Conservation (phyloP, 2,797 vertebrate genomes). For the Intellagama lesueurii region DNA sequence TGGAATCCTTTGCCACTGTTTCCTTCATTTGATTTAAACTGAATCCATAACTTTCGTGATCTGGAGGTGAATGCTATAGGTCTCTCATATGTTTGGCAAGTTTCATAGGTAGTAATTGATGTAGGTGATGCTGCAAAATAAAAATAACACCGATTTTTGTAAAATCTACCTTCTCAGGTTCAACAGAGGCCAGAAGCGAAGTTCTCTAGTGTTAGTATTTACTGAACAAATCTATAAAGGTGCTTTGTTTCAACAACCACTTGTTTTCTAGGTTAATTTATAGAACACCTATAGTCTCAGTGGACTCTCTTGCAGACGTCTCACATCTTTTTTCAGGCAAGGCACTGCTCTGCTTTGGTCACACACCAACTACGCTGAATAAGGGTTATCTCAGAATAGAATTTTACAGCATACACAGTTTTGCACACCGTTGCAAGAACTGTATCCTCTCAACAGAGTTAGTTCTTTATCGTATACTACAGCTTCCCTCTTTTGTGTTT, state of each 20-base stretch:
- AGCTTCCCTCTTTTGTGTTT: not conserved
- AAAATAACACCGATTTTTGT: constrained; percentile 34
- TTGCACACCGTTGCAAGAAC: not conserved
- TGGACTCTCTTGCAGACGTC: not conserved
- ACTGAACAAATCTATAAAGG: not conserved
- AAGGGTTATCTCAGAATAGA: too few species aligned
- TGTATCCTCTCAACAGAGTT: too few species aligned
- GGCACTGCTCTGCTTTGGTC: too few species aligned
- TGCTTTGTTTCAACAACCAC: not conserved
- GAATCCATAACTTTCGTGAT: constrained; percentile 96
- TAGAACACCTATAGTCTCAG: not conserved
- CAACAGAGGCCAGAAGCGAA: not conserved
- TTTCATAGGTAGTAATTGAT: constrained; percentile 97
- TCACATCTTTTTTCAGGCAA: not conserved
- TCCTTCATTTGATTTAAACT: constrained; percentile 96
- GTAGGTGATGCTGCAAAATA: constrained; percentile 86
- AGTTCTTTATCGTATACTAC: not conserved
- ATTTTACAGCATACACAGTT: not conserved
- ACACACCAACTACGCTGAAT: too few species aligned
- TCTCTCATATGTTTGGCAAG: constrained; percentile 95
- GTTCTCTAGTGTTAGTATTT: not conserved
- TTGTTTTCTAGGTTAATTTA: too few species aligned
- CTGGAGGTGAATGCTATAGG: constrained; percentile 97
- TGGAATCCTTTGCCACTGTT: constrained; percentile 98
- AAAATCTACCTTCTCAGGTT: constrained; percentile 12